Conservation (phyloP, 2,113 vertebrate species). For the Tetraodon nigroviridis region DNA sequence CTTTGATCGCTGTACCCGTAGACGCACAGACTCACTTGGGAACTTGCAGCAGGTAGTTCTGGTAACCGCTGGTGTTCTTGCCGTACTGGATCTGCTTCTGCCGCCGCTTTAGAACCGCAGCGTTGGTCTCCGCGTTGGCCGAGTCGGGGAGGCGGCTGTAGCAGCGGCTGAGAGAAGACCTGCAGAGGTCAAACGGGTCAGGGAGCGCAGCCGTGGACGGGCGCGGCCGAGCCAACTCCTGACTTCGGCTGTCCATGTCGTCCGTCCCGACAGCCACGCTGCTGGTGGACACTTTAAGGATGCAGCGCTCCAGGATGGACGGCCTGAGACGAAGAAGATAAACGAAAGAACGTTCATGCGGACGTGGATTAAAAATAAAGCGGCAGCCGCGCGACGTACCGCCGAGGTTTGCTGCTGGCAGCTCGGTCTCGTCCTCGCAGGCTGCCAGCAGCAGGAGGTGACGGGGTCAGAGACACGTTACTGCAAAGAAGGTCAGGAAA, state of each 20-base stretch:
- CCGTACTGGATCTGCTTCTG: conserved; percentile 87
- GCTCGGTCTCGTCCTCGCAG: conserved; percentile 46
- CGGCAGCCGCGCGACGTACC: conserved; percentile 26
- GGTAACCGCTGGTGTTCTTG: conserved; percentile 81
- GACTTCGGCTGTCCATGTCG: conserved; percentile 61
- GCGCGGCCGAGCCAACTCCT: not conserved
- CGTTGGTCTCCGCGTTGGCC: conserved; percentile 74
- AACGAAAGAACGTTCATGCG: not conserved
- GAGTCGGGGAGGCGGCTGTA: conserved; percentile 57
- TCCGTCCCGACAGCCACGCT: conserved; percentile 83
- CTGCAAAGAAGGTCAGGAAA: conserved; percentile 16
- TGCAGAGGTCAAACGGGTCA: conserved; percentile 8
- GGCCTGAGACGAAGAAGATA: conserved; percentile 44
- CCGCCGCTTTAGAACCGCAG: conserved; percentile 71
- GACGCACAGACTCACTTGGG: conserved; percentile 68
- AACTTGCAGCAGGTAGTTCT: conserved; percentile 80
- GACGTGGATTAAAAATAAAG: not conserved
- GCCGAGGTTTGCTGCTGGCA: conserved; percentile 57
- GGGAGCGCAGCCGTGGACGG: not conserved
- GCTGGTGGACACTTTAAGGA: conserved; percentile 76
- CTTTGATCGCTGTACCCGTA: not conserved
- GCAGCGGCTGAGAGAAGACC: conserved; percentile 42
- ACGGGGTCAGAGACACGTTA: conserved; percentile 49
- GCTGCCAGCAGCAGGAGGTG: conserved; percentile 22
- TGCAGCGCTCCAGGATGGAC: conserved; percentile 77